phyloP scores from a whole-genome alignment of 2,888 invertebrate species.

The Lasius platythorax region DNA sequence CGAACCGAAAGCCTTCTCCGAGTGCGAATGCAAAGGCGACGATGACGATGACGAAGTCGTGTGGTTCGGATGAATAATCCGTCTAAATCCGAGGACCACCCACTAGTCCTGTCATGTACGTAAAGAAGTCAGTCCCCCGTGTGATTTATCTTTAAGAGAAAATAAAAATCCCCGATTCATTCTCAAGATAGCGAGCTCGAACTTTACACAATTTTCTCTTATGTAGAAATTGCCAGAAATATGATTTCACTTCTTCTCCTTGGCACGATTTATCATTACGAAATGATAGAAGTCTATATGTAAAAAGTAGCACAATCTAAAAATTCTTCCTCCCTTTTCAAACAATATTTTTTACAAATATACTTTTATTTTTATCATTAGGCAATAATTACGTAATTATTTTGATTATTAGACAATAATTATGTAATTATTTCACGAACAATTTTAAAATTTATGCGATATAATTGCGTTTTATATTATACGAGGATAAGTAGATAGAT shows the following conservation, averaged over 20 bases:
- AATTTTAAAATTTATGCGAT: background rate
- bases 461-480: background rate
- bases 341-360: background rate
- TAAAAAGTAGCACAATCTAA: background rate
- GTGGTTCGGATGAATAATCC: conserved; percentile 48
- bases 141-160: conserved; percentile 44
- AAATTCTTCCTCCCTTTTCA: background rate
- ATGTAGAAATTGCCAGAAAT: background rate
- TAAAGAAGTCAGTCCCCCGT: background rate
- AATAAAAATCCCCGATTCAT: conserved; percentile 27
- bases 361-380: background rate
- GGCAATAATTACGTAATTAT: background rate
- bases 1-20: conserved; percentile 55
- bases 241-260: background rate
- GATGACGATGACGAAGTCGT: conserved; percentile 55
- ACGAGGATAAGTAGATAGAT: background rate
- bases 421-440: background rate
- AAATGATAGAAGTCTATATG: background rate
- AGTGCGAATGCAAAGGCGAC: conserved; percentile 49
- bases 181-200: background rate
- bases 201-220: background rate
- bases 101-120: conserved; percentile 30
- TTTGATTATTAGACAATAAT: background rate
- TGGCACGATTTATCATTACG: background rate
- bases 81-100: conserved; percentile 53